Percentiles rank a stretch among this genome's conserved stretches.
Evolutionary conservation across 2,797 vertebrate species (phyloP).

Genomic region (Acropternis orthonyx): DNA sequence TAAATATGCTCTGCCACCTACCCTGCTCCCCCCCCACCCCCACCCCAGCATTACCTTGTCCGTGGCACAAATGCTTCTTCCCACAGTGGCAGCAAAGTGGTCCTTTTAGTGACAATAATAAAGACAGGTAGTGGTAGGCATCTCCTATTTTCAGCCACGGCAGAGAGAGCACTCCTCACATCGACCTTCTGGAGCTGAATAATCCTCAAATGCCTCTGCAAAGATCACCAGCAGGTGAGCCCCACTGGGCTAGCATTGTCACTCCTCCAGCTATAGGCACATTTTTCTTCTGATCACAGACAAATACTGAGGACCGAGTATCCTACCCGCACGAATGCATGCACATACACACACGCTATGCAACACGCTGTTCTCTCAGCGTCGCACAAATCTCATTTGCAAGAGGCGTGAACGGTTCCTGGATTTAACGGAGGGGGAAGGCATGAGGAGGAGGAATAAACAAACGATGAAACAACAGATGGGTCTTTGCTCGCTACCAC

Average conservation of each 20-base stretch:
- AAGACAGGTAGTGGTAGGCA: background rate
- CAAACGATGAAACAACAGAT: conserved; percentile 47
- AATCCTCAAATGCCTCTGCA: conserved; percentile 67
- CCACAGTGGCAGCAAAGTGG: background rate
- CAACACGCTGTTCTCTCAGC: conserved; percentile 52
- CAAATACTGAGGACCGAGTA: background rate
- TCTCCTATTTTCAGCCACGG: conserved; percentile 41
- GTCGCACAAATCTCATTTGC: conserved; percentile 49
- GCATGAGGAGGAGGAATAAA: conserved; percentile 27
- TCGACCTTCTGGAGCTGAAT: conserved; percentile 47
- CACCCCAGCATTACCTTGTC: conserved; percentile 46
- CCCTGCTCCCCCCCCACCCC: background rate
- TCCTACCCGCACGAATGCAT: conserved; percentile 1
- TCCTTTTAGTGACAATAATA: conserved; percentile 24
- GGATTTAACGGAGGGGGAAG: conserved; percentile 15
- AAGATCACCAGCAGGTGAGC: conserved; percentile 65
- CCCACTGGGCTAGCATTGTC: conserved; percentile 1
- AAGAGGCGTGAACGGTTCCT: conserved; percentile 44
- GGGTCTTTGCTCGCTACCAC: background rate
- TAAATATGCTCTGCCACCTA: background rate
- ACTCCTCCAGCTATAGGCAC: conserved; percentile 45
- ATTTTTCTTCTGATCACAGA: conserved; percentile 40
- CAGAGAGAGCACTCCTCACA: conserved; percentile 10
- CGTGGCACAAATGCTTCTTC: background rate
- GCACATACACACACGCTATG: background rate